phyloP scores from a whole-genome alignment of 2,797 vertebrate genomes.

The Clangula hyemalis region DNA sequence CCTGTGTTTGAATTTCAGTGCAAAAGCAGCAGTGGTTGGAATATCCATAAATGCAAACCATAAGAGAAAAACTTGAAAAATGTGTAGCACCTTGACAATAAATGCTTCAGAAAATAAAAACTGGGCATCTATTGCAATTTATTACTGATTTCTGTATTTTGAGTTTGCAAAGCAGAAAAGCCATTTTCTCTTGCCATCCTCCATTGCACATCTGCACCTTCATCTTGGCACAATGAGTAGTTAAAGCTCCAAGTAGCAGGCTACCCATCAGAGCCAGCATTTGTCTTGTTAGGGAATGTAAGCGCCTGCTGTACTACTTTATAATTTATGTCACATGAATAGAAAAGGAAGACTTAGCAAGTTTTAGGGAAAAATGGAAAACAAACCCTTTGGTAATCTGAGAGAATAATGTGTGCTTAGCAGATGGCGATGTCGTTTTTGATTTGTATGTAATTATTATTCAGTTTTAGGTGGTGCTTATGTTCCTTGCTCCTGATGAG shows the following conservation, averaged over 20 bases:
- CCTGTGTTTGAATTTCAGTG: neutral
- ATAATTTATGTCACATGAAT: conserved; percentile 78
- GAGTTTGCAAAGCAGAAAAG: conserved; percentile 3
- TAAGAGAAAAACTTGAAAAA: neutral
- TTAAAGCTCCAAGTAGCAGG: neutral
- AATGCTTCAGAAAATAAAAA: conserved; percentile 8
- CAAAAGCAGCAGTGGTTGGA: neutral
- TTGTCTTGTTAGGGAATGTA: conserved; percentile 55
- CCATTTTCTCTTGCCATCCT: conserved; percentile 3
- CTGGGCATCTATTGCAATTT: neutral
- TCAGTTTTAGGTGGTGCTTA: conserved; percentile 73
- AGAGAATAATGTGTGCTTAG: conserved; percentile 69
- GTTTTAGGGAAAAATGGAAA: conserved; percentile 73
- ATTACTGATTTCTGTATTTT: neutral
- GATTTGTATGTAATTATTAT: conserved; percentile 80
- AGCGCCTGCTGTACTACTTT: conserved; percentile 57
- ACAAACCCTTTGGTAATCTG: conserved; percentile 73
- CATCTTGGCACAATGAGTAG: neutral
- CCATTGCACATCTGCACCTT: conserved; percentile 50
- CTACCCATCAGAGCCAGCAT: neutral
- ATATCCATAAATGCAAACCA: neutral
- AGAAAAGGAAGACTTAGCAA: conserved; percentile 73
- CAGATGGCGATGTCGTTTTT: conserved; percentile 76
- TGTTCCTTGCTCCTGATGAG: conserved; percentile 73
- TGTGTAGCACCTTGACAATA: accelerated